A percentile compares a stretch with the other conserved stretches of the same genome.
Conservation (phyloP, 2,797 vertebrate genomes). For the Anguilla obscura region DNA sequence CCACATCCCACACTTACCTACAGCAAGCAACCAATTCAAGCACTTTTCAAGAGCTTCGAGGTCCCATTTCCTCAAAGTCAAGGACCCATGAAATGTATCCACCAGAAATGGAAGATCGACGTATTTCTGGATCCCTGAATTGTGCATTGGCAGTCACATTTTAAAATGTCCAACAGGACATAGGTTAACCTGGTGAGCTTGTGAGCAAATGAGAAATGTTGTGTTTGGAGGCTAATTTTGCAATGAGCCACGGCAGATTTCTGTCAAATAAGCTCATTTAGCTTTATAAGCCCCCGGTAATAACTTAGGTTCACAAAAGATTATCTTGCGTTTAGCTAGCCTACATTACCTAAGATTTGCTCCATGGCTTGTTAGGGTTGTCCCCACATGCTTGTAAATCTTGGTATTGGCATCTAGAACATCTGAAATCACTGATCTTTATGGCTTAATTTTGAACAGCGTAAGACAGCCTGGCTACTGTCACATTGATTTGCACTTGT, state of each 20-base stretch:
- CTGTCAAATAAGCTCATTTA: not conserved
- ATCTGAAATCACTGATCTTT: not conserved
- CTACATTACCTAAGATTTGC: not conserved
- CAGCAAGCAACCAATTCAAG: not conserved
- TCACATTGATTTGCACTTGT: not conserved
- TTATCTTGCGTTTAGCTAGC: not conserved
- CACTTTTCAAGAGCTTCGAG: not conserved
- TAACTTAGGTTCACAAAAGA: not conserved
- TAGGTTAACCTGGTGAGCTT: no score
- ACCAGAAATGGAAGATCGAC: not conserved
- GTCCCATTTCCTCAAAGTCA: slow-evolving; percentile 1
- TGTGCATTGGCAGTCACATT: not conserved
- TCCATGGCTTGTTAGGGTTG: not conserved
- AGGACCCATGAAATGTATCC: not conserved
- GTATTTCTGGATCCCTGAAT: not conserved
- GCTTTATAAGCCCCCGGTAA: not conserved
- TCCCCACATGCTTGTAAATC: not conserved
- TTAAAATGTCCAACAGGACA: not conserved
- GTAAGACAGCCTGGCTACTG: not conserved
- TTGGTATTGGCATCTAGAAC: not conserved
- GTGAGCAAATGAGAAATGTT: no score
- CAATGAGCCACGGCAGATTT: not conserved
- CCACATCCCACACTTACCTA: not conserved
- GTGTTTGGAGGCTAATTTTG: not conserved
- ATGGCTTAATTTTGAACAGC: not conserved